Conservation (phyloP, 2,888 invertebrate species). For the Drosophila atripex region DNA sequence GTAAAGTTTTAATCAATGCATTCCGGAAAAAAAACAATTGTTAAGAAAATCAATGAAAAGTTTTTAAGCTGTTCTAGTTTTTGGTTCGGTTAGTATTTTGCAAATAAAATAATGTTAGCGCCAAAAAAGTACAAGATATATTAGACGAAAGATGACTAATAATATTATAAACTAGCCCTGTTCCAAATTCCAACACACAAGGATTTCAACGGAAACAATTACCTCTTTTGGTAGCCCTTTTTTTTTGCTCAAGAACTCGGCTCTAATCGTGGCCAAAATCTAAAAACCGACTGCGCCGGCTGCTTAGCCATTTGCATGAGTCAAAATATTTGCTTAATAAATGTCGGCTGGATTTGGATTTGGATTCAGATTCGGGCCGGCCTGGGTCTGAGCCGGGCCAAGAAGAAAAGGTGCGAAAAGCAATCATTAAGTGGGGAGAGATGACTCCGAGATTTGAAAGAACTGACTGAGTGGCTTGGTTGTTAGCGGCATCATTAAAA, state of each 20-base stretch:
- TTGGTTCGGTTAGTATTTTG: too few species aligned
- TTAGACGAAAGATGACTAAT: neutral
- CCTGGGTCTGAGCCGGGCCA: neutral
- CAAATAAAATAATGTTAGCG: too few species aligned
- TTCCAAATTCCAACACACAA: neutral
- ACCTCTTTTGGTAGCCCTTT: slow-evolving; percentile 9
- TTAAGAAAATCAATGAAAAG: slow-evolving; percentile 24
- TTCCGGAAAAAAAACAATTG: slow-evolving; percentile 7
- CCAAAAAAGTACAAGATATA: neutral
- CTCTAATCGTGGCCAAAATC: slow-evolving; percentile 25
- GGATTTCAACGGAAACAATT: slow-evolving; percentile 7
- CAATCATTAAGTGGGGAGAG: slow-evolving; percentile 65
- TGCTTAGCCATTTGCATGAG: slow-evolving; percentile 50
- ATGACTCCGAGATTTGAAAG: slow-evolving; percentile 12
- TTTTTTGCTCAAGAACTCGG: neutral
- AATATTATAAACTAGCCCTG: neutral
- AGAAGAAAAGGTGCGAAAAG: slow-evolving; percentile 74
- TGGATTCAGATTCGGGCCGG: slow-evolving; percentile 4
- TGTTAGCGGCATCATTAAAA: slow-evolving; percentile 74
- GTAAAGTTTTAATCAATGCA: slow-evolving; percentile 38
- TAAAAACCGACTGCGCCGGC: slow-evolving; percentile 6
- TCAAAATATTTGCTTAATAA: slow-evolving; percentile 75
- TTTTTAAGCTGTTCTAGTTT: neutral
- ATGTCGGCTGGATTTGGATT: slow-evolving; percentile 31
- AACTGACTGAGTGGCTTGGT: slow-evolving; percentile 6